phyloP scores from a whole-genome alignment of 2,113 vertebrate species.

The Parotia lawesii region DNA sequence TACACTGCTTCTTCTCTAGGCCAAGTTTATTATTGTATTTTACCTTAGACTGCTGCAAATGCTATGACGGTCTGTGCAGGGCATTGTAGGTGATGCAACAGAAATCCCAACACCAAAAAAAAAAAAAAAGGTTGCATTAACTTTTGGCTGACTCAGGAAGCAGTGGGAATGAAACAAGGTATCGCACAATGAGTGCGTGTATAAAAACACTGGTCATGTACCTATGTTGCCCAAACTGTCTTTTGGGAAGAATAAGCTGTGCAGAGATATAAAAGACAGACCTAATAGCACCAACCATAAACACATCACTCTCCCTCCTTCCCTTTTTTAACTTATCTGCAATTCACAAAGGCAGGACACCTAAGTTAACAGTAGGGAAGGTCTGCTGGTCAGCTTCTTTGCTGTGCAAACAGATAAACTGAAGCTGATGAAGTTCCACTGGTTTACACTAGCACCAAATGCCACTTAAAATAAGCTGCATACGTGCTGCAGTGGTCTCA shows the following conservation, averaged over 20 bases:
- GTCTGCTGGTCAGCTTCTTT: background rate
- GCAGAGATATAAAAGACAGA: background rate
- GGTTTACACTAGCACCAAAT: background rate
- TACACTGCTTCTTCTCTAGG: background rate
- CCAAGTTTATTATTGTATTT: background rate
- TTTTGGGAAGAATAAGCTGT: background rate
- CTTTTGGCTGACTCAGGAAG: background rate
- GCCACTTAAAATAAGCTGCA: background rate
- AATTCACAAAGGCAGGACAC: background rate
- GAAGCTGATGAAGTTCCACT: background rate
- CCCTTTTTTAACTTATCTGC: background rate
- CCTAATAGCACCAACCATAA: background rate
- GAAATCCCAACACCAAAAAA: background rate
- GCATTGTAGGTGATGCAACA: background rate
- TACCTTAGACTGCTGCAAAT: background rate
- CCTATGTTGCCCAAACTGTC: background rate
- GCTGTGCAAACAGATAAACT: background rate
- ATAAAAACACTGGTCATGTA: background rate
- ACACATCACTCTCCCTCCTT: background rate
- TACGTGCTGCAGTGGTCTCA: background rate
- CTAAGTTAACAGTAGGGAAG: background rate
- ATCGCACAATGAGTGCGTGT: background rate
- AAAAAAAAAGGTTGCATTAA: background rate
- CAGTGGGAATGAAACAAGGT: background rate
- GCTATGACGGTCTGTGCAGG: background rate